Evolutionary conservation across 2,888 invertebrate genomes (phyloP), one percentile per base, ranked within the genome.

Genomic region (Campoplex nolae): DNA sequence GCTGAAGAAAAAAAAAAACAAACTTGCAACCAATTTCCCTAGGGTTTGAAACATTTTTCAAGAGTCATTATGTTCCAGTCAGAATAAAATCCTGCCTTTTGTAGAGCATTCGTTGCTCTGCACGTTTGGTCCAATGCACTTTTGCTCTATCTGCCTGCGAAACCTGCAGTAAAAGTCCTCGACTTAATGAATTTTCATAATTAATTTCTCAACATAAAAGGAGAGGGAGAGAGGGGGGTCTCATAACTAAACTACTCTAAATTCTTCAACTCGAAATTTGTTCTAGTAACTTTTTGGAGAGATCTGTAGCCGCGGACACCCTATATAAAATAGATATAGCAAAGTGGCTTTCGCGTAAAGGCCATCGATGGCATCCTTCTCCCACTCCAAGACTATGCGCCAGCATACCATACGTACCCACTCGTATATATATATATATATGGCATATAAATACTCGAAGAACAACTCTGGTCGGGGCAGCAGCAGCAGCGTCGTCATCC

Each of bases 351-450:
- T 87, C 82, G 86, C 79, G 86, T 81, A 88, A 88, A 88, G 88
- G 88, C 88, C 88, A 88, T 81, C 83, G 84, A 83, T 80, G 84
- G 87, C 83, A 83, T 87, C 88, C 87, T 81, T 83, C 88, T 78
- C 86, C 86, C 67, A 82, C 85, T 81, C 62, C 67, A 74, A 28
- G 70, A 74, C 51, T 74, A 38, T 79, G 75, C 58, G 81, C 80
- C 74, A 56, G 84, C 82, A 71, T 84, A 76, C 84, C 81, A 71
- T 32, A 74, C 48, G 73, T 56, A 65, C 23, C n/a, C 32, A 28
- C 75, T 62, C 48, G 70, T 54, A 56, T 76, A 68, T 51, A 51
- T 62, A 79, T 51, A 51, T 62, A 79, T 58, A 79, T 56, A 45
- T 79, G 67, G 38, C n/a, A 48, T 48, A 80, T 62, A 81, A 28